phyloP scores from a whole-genome alignment of 2,113 vertebrate genomes.

The Symphodus melops region DNA sequence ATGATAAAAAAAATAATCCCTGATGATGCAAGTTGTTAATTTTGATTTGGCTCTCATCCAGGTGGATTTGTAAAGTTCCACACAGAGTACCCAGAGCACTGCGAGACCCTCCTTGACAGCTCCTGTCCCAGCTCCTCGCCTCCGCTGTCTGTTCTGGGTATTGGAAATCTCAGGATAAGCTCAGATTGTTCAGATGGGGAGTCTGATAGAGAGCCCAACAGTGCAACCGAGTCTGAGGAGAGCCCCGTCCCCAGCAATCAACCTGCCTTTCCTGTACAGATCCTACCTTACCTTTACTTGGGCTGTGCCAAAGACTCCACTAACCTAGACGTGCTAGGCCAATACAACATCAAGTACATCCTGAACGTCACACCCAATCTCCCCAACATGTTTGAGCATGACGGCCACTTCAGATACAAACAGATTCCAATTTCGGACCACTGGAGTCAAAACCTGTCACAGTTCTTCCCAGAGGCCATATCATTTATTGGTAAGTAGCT shows the following conservation, averaged over 20 bases:
- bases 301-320: slow-evolving; percentile 90
- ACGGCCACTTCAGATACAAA: slow-evolving; percentile 90
- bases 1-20: no score
- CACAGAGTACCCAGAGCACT: slow-evolving; percentile 87
- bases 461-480: slow-evolving; percentile 92
- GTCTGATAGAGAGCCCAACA: slow-evolving; percentile 85
- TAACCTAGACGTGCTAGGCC: slow-evolving; percentile 87
- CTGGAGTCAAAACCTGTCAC: slow-evolving; percentile 92
- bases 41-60: slow-evolving; percentile 58
- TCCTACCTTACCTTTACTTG: slow-evolving; percentile 92
- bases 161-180: slow-evolving; percentile 87
- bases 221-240: slow-evolving; percentile 84
- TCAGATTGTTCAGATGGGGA: slow-evolving; percentile 88
- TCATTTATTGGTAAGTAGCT: slow-evolving; percentile 89
- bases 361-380: slow-evolving; percentile 92
- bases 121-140: slow-evolving; percentile 81
- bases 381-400: slow-evolving; percentile 91
- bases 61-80: slow-evolving; percentile 92
- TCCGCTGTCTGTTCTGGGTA: slow-evolving; percentile 85
- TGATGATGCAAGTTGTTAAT: background rate
- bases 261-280: slow-evolving; percentile 90
- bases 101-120: slow-evolving; percentile 86
- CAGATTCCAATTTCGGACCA: slow-evolving; percentile 93
- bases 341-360: slow-evolving; percentile 90
- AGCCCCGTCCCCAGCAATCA: slow-evolving; percentile 83